These are phyloP conservation scores for Nycticebus coucang DNA, from an alignment of 2,113 vertebrate species.

Conservation along the genomic window DNA sequence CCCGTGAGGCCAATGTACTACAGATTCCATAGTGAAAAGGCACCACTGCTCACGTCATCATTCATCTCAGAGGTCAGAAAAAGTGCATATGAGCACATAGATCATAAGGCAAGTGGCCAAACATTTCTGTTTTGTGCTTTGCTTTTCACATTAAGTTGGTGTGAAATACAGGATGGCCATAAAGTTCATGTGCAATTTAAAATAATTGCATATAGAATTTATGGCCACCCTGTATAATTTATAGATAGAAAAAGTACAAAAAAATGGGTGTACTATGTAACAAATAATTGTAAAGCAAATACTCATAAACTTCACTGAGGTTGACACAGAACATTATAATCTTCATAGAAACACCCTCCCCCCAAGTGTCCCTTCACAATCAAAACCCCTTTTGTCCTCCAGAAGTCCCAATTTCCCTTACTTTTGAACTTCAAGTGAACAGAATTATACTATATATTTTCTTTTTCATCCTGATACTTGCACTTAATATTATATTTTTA, in stretches of 20 bases:
- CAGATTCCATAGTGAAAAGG: not conserved
- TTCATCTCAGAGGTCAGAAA: not conserved
- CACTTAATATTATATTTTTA: not conserved
- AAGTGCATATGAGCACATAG: not conserved
- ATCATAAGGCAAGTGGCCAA: not conserved
- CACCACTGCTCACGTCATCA: not conserved
- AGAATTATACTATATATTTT: not conserved
- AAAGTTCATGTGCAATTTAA: too few species aligned
- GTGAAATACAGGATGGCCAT: not conserved
- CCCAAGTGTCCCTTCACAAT: not conserved
- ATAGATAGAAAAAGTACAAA: not conserved
- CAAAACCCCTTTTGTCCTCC: not conserved
- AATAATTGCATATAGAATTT: too few species aligned
- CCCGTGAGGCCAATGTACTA: not conserved
- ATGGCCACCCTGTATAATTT: not conserved
- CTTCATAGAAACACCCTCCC: not conserved
- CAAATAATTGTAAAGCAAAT: not conserved
- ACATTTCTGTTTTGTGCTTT: not conserved
- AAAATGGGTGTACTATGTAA: not conserved
- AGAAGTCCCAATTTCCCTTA: not conserved
- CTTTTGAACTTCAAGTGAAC: not conserved
- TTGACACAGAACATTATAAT: not conserved
- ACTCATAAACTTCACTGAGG: not conserved
- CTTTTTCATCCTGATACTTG: not conserved
- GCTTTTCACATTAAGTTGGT: not conserved